Conservation (phyloP, 2,888 invertebrate species). For the Agrotis clavis region DNA sequence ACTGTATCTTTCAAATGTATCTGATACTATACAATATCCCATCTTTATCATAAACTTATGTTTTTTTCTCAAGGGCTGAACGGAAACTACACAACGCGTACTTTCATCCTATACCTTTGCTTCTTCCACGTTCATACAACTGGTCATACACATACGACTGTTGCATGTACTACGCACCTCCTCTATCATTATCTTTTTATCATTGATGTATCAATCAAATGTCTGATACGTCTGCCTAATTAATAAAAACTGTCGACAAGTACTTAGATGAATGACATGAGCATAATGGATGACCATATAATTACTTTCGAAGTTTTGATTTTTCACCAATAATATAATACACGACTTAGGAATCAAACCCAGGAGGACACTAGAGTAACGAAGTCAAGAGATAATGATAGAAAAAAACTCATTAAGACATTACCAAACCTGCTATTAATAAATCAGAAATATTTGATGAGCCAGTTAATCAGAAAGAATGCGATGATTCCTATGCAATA, state of each 20-base stretch:
- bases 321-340: neutral
- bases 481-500: constrained; percentile 14
- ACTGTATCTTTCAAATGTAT: too few species aligned
- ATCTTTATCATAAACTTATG: too few species aligned
- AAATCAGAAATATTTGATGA: neutral
- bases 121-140: too few species aligned
- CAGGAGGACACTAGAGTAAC: too few species aligned
- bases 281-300: constrained; percentile 7
- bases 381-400: neutral
- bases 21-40: too few species aligned
- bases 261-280: neutral
- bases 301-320: neutral
- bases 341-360: too few species aligned
- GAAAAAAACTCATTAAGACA: too few species aligned
- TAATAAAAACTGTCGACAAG: neutral
- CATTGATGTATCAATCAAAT: neutral
- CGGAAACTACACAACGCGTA: too few species aligned
- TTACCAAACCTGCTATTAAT: neutral
- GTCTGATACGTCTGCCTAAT: neutral
- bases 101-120: too few species aligned
- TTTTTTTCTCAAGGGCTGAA: too few species aligned
- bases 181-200: neutral
- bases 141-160: too few species aligned
- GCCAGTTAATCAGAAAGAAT: constrained; percentile 9
- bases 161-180: too few species aligned